Percentiles rank a stretch among this genome's conserved stretches.
These are phyloP conservation scores for Alligator sinensis DNA, from an alignment of 2,113 vertebrate species.

Conservation along the genomic window DNA sequence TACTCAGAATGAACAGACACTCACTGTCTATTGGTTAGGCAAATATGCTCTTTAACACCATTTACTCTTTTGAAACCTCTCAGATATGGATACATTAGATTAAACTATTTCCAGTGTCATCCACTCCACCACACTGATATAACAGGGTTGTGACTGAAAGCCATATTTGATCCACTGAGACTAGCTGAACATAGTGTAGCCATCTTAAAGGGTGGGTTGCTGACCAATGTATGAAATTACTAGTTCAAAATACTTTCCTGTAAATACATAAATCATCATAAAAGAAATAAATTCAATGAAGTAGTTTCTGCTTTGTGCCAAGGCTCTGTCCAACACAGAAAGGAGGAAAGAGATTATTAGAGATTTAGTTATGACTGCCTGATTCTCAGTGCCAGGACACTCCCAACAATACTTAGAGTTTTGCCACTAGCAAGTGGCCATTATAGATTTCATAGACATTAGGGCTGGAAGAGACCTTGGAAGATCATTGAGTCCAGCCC, in stretches of 20 bases:
- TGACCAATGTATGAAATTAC: not conserved
- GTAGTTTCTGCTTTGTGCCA: not conserved
- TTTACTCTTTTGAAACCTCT: not conserved
- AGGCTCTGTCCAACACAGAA: not conserved
- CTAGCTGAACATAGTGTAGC: not conserved
- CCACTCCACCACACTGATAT: not conserved
- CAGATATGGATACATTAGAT: not conserved
- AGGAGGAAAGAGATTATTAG: accelerated
- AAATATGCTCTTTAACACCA: not conserved
- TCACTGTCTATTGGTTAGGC: not conserved
- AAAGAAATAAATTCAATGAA: not conserved
- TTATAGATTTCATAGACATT: too few relatives aligned
- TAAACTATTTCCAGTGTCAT: not conserved
- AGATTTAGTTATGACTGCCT: not conserved
- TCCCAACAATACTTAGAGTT: not conserved
- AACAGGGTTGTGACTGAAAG: not conserved
- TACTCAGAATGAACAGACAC: not conserved
- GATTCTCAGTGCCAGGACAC: not conserved
- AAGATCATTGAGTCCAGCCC: too few relatives aligned
- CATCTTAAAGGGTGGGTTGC: not conserved
- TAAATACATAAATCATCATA: not conserved
- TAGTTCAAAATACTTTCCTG: not conserved
- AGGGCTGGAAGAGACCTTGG: too few relatives aligned
- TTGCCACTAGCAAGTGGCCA: not conserved
- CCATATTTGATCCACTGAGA: not conserved